Base-by-base conservation (phyloP, 2,113 vertebrate genomes). In the Rattus rattus region DNA sequence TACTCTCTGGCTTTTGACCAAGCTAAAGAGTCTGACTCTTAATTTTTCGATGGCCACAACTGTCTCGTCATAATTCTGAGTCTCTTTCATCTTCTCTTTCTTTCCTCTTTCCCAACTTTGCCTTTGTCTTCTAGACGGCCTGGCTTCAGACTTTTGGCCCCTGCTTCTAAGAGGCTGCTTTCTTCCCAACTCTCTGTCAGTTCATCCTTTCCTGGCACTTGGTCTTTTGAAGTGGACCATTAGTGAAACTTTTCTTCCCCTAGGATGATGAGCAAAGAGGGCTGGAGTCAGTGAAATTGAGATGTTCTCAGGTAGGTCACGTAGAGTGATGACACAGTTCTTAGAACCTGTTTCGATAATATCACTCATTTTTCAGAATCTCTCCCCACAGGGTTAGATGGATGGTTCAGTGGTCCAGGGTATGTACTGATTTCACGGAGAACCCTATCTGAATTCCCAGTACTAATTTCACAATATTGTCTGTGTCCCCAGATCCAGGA, bases 51-150 rank as follows among this genome's bases (percentile, higher is more conserved):
- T 36, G 81, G 73, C 69, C 91, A 93, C 79, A 92, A n/a, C 52
- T 67, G 9, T 85, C 94, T 96, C 56, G 61, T 73, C 14, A 49
- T 11, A 77, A 77, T 90, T 65, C 76, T 9, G 26, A 5, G 26
- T 94, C 77, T 90, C 54, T 79, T 98, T 96, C 67, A 94, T 95
- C 95, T 95, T 73, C 3, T 12, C 54, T 94, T 97, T 84, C 92
- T 90, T 33, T 87, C n/a, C n/a, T 92, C 72, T 92, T 96, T 95
- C 88, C 54, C 63, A 88, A 76, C 5, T 1, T 89, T 39, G 70
- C 26, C 56, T 43, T 95, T 83, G 72, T 86, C 72, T 95, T 95
- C 86, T 83, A 91, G 90, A 88, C 88, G 72, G 67, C 90, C 88
- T 89, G 70, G 76, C 36, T 59, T 91, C 56, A 86, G 88, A 63